Evolutionary conservation across 2,888 invertebrate genomes (phyloP).

Genomic region (Petrolisthes cinctipes): DNA sequence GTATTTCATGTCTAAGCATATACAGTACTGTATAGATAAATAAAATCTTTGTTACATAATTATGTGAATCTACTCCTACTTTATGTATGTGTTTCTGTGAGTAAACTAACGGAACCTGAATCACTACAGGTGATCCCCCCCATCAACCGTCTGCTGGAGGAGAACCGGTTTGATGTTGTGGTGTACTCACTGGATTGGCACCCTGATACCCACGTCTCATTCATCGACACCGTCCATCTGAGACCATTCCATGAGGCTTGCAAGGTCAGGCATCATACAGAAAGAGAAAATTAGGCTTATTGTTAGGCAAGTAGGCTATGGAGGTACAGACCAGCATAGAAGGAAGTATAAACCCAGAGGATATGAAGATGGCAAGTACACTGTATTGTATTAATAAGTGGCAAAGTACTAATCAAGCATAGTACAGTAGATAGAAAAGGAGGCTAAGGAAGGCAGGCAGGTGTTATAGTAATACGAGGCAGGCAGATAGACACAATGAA

Average conservation of each 20-base stretch:
- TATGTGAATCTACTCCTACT: too few relatives aligned
- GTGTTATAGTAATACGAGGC: too few relatives aligned
- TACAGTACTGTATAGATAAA: too few relatives aligned
- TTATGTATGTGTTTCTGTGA: too few relatives aligned
- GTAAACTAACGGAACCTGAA: too few relatives aligned
- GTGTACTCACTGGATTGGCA: conserved; percentile 98
- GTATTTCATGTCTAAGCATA: too few relatives aligned
- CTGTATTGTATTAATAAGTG: not conserved
- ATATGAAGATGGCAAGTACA: not conserved
- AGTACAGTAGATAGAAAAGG: not conserved
- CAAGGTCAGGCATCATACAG: conserved; percentile 72
- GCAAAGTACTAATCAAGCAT: not conserved
- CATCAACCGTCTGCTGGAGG: conserved; percentile 86
- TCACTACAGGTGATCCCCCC: conserved; percentile 82
- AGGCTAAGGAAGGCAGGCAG: not conserved
- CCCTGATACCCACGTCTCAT: conserved; percentile 94
- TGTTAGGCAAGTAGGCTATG: not conserved
- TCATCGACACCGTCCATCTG: conserved; percentile 89
- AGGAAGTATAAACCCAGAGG: not conserved
- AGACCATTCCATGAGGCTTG: conserved; percentile 81
- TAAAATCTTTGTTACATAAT: too few relatives aligned
- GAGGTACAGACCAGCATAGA: not conserved
- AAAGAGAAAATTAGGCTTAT: too few relatives aligned
- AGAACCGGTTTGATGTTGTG: conserved; percentile 86
- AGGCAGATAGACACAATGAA: too few relatives aligned